Conservation (phyloP, 2,888 invertebrate species). For the Hypolimnas misippus region DNA sequence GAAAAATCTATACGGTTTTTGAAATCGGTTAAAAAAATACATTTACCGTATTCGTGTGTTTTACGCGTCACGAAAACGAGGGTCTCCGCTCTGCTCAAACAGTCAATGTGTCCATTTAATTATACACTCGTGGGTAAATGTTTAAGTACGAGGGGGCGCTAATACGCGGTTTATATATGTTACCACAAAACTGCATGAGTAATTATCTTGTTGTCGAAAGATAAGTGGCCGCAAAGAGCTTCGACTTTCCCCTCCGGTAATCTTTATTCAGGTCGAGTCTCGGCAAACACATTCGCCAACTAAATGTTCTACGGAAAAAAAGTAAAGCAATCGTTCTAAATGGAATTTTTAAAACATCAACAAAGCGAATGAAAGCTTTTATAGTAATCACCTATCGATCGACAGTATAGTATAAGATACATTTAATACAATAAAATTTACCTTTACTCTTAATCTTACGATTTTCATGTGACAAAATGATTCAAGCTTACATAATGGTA, state of each 20-base stretch:
- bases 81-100: not conserved
- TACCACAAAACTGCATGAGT: constrained; percentile 42
- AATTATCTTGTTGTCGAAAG: constrained; percentile 61
- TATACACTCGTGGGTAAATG: constrained; percentile 12
- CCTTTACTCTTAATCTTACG: too few species aligned
- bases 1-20: too few species aligned
- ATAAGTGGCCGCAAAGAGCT: constrained; percentile 61
- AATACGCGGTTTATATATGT: constrained; percentile 29
- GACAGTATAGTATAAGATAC: not conserved
- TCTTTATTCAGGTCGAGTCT: constrained; percentile 58
- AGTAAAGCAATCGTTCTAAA: constrained; percentile 20
- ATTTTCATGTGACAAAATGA: too few species aligned
- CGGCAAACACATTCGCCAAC: constrained; percentile 41
- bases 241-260: constrained; percentile 55
- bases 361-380: not conserved
- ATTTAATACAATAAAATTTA: too few species aligned
- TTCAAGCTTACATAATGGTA: too few species aligned
- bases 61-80: not conserved
- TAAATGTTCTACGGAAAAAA: constrained; percentile 27
- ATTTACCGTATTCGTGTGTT: not conserved
- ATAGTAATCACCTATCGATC: not conserved
- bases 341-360: constrained; percentile 15
- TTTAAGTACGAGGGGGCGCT: constrained; percentile 27
- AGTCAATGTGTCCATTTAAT: constrained; percentile 7
- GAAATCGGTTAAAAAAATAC: too few species aligned